Percentiles rank a stretch among this genome's conserved stretches.
phyloP scores from a whole-genome alignment of 2,113 vertebrate genomes.

The Atlantisia rogersi region DNA sequence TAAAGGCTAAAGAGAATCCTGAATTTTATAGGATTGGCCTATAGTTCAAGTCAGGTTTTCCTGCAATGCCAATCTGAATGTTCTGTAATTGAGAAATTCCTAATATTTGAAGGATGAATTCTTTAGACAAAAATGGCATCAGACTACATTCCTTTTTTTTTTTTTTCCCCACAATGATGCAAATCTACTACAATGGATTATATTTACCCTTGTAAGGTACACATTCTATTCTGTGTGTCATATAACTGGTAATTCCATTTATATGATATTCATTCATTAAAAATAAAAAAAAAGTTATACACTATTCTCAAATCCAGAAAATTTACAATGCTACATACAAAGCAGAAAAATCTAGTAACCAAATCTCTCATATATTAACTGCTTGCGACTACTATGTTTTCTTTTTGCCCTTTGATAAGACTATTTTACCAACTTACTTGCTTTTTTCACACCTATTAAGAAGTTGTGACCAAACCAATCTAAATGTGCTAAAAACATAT shows the following conservation, averaged over 20 bases:
- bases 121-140: not conserved
- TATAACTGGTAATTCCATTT: not conserved
- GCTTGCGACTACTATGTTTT: not conserved
- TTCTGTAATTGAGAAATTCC: not conserved
- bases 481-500: not conserved
- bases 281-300: not conserved
- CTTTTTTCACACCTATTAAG: constrained; percentile 12
- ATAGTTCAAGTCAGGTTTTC: not conserved
- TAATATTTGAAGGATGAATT: not conserved
- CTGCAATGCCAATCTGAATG: not conserved
- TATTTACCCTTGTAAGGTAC: not conserved
- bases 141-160: not conserved
- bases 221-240: not conserved
- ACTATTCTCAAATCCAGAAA: not conserved
- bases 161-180: not conserved
- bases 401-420: not conserved
- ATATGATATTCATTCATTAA: not conserved
- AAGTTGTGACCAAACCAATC: not conserved
- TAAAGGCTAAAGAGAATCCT: not conserved
- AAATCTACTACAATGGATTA: not conserved
- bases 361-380: not conserved
- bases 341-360: not conserved
- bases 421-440: not conserved
- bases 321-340: not conserved
- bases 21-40: not conserved